phyloP scores from a whole-genome alignment of 1,140 invertebrate species.

The Dreissena polymorpha region DNA sequence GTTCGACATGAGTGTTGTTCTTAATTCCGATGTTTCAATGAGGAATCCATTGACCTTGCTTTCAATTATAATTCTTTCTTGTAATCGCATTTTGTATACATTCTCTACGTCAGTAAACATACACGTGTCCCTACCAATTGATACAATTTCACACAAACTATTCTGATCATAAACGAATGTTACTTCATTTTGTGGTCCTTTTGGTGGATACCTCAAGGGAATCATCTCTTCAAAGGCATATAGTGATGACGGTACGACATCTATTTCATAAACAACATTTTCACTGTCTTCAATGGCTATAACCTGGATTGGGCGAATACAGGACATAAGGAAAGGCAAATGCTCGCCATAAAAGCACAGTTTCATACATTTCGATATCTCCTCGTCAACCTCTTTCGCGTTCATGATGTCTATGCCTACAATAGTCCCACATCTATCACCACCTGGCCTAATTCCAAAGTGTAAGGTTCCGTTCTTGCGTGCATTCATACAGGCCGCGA shows the following conservation, averaged over 20 bases:
- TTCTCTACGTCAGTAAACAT: background rate
- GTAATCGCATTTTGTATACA: background rate
- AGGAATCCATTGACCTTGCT: background rate
- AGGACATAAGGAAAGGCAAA: background rate
- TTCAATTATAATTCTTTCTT: conserved; percentile 6
- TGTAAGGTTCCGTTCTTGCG: conserved; percentile 33
- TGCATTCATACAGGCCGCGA: conserved; percentile 35
- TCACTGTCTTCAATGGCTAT: conserved; percentile 5
- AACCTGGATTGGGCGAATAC: conserved; percentile 15
- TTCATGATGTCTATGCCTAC: conserved; percentile 3
- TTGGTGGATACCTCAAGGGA: conserved; percentile 16
- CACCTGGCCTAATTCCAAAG: conserved; percentile 11
- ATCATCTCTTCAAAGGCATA: background rate
- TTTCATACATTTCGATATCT: conserved; percentile 9
- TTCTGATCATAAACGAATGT: conserved; percentile 13
- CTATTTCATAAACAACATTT: conserved; percentile 15
- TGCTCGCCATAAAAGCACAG: conserved; percentile 2
- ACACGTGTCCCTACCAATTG: background rate
- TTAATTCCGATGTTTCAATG: background rate
- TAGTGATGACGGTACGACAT: conserved; percentile 24
- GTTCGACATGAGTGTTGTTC: too few relatives aligned
- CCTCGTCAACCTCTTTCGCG: conserved; percentile 10
- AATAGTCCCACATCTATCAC: conserved; percentile 12
- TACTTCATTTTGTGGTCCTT: background rate
- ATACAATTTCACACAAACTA: background rate